Percentiles rank a stretch among this genome's conserved stretches.
Evolutionary conservation across 1,140 invertebrate genomes (phyloP).

Genomic region (Temnothorax longispinosus): DNA sequence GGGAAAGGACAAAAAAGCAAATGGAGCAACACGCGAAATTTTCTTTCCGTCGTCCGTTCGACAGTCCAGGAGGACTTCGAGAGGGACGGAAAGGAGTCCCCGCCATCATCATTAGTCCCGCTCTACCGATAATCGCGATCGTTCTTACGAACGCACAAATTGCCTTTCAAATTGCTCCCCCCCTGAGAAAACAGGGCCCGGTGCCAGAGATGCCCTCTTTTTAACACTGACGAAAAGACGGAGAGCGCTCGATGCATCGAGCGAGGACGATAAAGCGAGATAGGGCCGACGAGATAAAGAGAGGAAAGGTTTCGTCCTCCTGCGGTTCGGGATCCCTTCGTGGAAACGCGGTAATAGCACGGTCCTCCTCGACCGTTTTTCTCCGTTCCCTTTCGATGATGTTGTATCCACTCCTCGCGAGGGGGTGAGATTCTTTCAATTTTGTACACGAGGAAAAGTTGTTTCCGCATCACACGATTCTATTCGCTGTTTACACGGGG

Average conservation of each 20-base stretch:
- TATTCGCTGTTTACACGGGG: conserved; percentile 36
- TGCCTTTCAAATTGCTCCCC: conserved; percentile 76
- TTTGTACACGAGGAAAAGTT: conserved; percentile 60
- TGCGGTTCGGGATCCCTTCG: conserved; percentile 64
- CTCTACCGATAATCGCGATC: conserved; percentile 75
- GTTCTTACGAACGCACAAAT: conserved; percentile 77
- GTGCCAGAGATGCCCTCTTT: conserved; percentile 72
- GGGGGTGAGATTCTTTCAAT: conserved; percentile 57
- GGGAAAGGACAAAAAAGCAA: conserved; percentile 38
- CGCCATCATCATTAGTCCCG: conserved; percentile 77
- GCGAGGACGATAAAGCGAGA: conserved; percentile 43
- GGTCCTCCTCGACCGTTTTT: conserved; percentile 60
- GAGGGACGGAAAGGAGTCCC: conserved; percentile 29
- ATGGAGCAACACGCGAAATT: conserved; percentile 63
- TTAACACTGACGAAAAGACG: conserved; percentile 62
- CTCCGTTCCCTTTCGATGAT: conserved; percentile 45
- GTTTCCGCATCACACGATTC: conserved; percentile 30
- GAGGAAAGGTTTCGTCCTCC: conserved; percentile 52
- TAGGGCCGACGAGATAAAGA: conserved; percentile 50
- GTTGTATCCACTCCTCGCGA: conserved; percentile 7
- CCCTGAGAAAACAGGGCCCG: conserved; percentile 70
- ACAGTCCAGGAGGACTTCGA: conserved; percentile 59
- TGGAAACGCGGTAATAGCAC: conserved; percentile 66
- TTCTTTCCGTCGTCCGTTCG: conserved; percentile 63
- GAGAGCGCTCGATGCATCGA: conserved; percentile 10